Evolutionary conservation across 2,113 vertebrate species (phyloP), one percentile per base, ranked within the genome.

Genomic region (Misgurnus anguillicaudatus): DNA sequence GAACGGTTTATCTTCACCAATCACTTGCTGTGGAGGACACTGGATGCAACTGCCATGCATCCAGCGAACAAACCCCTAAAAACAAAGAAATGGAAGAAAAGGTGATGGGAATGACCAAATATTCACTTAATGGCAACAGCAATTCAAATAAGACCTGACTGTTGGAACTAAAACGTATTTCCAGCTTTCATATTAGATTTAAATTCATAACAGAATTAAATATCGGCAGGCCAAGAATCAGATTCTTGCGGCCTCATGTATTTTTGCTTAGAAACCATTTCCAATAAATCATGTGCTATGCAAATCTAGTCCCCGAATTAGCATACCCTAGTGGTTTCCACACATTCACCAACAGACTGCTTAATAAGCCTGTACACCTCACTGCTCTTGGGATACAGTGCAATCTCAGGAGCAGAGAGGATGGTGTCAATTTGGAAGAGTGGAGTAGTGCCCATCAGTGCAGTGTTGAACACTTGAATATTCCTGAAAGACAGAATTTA

Each of bases 21-120:
- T 85, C 0, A 91, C 75, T 0, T 7, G 89, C 85, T 96, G 95
- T 3, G 95, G 92, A 8, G 94, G 94, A 82, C 97, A 98, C 10
- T 95, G 94, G 1, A 95, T 91, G 75, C 97, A 99, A 0, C 94
- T 95, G 19, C 95, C 95, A 0, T 87, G 89, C 95, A 98, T 96
- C 98, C 98, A 99, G 0, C 97, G 96, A 1, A 94, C 38, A 61
- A 99, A 98, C 57, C 88, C 80, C 98, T 99, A 72, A 6, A 76
- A 75, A 17, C 24, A 10, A 60, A 72, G 16, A n/a, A 64, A 45
- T 55, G 42, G 36, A 9, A 17, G 11, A 21, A 51, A 45, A 42
- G n/a, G 31, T 11, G 17, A 73, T 21, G 4, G 13, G 67, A 31
- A 51, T 36, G 14, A 31, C 45, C 8, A 6, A 21, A 45, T 45